Base-by-base conservation (phyloP, 2,888 invertebrate species). In the Parthenolecanium corni region DNA sequence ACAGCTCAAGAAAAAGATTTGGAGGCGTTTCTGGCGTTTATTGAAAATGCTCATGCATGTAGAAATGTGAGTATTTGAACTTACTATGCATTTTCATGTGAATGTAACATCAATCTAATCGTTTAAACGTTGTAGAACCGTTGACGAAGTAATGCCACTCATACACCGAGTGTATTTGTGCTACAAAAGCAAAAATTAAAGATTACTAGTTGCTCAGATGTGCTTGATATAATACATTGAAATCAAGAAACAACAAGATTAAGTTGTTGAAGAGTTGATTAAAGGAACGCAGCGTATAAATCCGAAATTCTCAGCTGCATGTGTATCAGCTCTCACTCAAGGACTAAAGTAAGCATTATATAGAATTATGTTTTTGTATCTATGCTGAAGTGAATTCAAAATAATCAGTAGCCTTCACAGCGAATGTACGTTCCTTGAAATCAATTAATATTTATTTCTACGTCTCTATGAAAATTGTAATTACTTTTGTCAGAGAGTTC, bases 241-340 rank as follows among this genome's bases (percentile, higher is more conserved):
- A 78, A 91, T 95, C 70, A 96, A 97, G 72, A 95, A 93, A 72
- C 86, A n/a, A n/a, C n/a, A 89, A 66, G 96, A 96, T 67, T 75
- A 82, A 12, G 91, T 92, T 0, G 78, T 85, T 69, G 96, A 96
- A 68, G 95, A 94, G 73, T 77, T 97, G 1, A 76, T 93, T 18
- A 94, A 94, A 76, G 96, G 96, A 38, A 85, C 92, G 76, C 89
- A 91, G 49, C 89, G 89, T 69, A 97, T 97, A 74, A 95, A 95
- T 74, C 96, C 97, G 0, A 97, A 95, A 77, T 89, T 93, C 65
- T 89, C 93, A 0, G 78, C 88, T 0, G 93, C 88, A 0, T 93
- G 91, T 73, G 80, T 89, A 2, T 78, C 83, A 5, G 82, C 86
- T 0, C 74, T 88, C 6, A 85, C 86, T 23, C 79, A 83, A 47